Evolutionary conservation across 2,888 invertebrate species (phyloP).

Genomic region (Caenorhabditis zanzibari): DNA sequence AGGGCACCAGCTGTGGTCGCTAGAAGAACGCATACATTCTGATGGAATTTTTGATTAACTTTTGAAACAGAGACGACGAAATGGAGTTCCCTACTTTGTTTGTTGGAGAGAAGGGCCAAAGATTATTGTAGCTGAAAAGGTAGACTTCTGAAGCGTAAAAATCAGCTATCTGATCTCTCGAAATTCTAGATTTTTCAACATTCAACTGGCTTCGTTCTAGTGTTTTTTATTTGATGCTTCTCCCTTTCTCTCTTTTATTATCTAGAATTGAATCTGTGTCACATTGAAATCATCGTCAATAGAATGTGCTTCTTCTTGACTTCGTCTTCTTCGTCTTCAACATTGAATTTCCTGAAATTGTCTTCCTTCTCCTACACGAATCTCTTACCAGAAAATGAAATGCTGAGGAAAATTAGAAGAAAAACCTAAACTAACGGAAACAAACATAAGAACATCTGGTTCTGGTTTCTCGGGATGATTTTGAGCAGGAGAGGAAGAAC

Average conservation of each 20-base stretch:
- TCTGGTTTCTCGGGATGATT: slow-evolving; percentile 60
- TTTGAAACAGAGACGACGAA: slow-evolving; percentile 20
- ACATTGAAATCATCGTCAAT: slow-evolving; percentile 39
- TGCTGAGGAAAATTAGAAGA: neutral
- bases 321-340: slow-evolving; percentile 6
- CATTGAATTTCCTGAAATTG: slow-evolving; percentile 45
- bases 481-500: slow-evolving; percentile 39
- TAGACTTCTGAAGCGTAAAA: neutral
- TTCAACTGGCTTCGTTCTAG: slow-evolving; percentile 3
- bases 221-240: slow-evolving; percentile 25
- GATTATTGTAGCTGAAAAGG: neutral
- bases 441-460: slow-evolving; percentile 57
- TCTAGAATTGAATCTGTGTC: slow-evolving; percentile 55
- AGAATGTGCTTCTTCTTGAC: slow-evolving; percentile 43
- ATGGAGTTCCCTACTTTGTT: neutral
- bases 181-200: slow-evolving; percentile 18
- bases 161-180: neutral
- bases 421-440: slow-evolving; percentile 38
- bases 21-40: slow-evolving; percentile 31
- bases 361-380: neutral
- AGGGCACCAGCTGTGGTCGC: slow-evolving; percentile 38
- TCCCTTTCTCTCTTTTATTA: slow-evolving; percentile 27
- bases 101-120: neutral
- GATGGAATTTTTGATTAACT: slow-evolving; percentile 50
- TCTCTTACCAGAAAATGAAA: neutral